These are phyloP conservation scores for Enoplosus armatus DNA, from an alignment of 2,797 vertebrate genomes.

Conservation along the genomic window DNA sequence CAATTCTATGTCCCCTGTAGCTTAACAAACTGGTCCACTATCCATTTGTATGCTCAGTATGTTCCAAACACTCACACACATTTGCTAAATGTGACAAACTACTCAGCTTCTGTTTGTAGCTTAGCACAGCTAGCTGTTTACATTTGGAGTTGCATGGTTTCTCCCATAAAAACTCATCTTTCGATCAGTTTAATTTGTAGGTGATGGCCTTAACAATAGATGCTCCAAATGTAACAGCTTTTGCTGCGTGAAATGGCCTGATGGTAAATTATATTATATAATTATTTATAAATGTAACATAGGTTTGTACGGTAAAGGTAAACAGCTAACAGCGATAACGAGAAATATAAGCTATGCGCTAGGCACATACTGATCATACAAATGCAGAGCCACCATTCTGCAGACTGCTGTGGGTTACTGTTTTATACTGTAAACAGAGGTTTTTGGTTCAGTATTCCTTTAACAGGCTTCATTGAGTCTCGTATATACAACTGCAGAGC, in stretches of 20 bases:
- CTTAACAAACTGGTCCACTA: background rate
- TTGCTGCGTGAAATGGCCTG: background rate
- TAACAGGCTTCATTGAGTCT: conserved; percentile 41
- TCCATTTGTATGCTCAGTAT: background rate
- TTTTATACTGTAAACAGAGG: background rate
- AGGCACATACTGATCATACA: background rate
- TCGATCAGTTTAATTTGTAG: background rate
- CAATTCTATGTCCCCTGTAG: background rate
- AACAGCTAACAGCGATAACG: background rate
- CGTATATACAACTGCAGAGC: conserved; percentile 24
- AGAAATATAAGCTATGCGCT: background rate
- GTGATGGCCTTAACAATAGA: background rate
- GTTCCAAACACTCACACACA: background rate
- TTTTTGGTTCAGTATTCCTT: background rate
- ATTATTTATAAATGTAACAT: background rate
- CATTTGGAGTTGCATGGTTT: background rate
- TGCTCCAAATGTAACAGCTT: too few relatives aligned
- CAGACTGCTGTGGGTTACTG: background rate
- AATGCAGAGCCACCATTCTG: background rate
- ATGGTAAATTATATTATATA: background rate
- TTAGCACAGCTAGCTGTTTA: background rate
- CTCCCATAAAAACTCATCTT: background rate
- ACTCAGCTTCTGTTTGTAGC: background rate
- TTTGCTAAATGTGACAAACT: background rate
- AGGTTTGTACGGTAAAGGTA: background rate